These are phyloP conservation scores for Campoplex capitator DNA, from an alignment of 2,888 invertebrate species.

Conservation along the genomic window DNA sequence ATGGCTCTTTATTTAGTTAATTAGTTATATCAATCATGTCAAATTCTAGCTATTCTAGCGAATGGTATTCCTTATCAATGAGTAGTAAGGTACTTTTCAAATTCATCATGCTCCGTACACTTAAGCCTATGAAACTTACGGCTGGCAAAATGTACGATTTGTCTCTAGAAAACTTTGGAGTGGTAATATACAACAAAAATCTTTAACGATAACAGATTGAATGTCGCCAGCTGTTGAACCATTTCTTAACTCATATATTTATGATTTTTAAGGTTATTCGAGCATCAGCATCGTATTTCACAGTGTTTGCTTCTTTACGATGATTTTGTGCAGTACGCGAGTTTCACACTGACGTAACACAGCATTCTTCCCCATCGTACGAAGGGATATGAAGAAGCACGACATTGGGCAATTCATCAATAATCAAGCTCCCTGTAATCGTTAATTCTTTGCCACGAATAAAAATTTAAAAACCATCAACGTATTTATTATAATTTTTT, in stretches of 20 bases:
- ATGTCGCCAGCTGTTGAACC: not conserved
- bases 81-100: slow-evolving; percentile 37
- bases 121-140: slow-evolving; percentile 41
- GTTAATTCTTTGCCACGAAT: not conserved
- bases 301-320: slow-evolving; percentile 34
- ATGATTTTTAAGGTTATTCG: slow-evolving; percentile 20
- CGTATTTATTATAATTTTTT: too few species aligned
- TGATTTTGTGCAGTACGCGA: slow-evolving; percentile 1
- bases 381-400: not conserved
- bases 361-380: not conserved
- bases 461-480: not conserved
- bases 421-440: not conserved
- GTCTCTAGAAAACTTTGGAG: slow-evolving; percentile 44
- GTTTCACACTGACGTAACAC: not conserved
- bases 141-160: slow-evolving; percentile 42
- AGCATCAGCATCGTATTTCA: slow-evolving; percentile 40
- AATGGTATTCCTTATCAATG: slow-evolving; percentile 28
- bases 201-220: not conserved
- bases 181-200: slow-evolving; percentile 3
- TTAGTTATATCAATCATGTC: not conserved
- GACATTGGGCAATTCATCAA: not conserved
- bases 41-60: slow-evolving; percentile 21
- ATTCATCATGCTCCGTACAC: slow-evolving; percentile 47
- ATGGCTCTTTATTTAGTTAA: not conserved
- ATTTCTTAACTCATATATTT: not conserved